Percentiles rank a stretch among this genome's conserved stretches.
Evolutionary conservation across 2,113 vertebrate species (phyloP).

Genomic region (Erythrolamprus reginae): DNA sequence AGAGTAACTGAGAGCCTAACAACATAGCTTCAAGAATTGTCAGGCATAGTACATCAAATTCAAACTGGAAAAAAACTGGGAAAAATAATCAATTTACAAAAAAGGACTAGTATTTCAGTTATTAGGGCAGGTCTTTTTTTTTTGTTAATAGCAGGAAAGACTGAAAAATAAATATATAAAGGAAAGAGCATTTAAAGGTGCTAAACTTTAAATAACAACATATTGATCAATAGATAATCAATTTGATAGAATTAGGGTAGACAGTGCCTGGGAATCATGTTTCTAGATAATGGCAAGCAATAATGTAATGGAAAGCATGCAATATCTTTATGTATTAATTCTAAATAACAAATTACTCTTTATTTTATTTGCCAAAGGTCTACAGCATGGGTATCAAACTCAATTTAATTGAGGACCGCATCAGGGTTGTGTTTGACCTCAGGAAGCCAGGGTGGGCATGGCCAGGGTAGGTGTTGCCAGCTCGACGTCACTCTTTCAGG

Average conservation of each 20-base stretch:
- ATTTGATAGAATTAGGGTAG: not conserved
- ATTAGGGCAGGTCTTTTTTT: conserved; percentile 30
- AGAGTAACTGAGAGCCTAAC: not conserved
- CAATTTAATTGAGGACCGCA: too few species aligned
- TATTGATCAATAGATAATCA: not conserved
- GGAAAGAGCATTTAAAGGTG: conserved; percentile 10
- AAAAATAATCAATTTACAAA: not conserved
- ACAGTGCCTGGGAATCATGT: not conserved
- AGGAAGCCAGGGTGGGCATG: too few species aligned
- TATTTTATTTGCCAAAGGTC: not conserved
- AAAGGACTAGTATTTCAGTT: conserved; percentile 32
- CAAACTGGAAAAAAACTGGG: not conserved
- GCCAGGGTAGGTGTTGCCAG: too few species aligned
- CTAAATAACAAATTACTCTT: conserved; percentile 26
- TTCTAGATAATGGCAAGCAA: conserved; percentile 20
- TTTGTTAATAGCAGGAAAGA: conserved; percentile 47
- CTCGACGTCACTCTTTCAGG: too few species aligned
- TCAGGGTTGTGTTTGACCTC: too few species aligned
- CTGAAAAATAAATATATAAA: not conserved
- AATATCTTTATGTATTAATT: conserved; percentile 32
- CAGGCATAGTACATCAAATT: not conserved
- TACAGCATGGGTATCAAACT: not conserved
- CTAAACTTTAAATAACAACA: not conserved
- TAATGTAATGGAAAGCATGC: conserved; percentile 23
- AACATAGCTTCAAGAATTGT: not conserved